Evolutionary conservation across 2,888 invertebrate genomes (phyloP).

Genomic region (Spatulosminthurus flaviceps): DNA sequence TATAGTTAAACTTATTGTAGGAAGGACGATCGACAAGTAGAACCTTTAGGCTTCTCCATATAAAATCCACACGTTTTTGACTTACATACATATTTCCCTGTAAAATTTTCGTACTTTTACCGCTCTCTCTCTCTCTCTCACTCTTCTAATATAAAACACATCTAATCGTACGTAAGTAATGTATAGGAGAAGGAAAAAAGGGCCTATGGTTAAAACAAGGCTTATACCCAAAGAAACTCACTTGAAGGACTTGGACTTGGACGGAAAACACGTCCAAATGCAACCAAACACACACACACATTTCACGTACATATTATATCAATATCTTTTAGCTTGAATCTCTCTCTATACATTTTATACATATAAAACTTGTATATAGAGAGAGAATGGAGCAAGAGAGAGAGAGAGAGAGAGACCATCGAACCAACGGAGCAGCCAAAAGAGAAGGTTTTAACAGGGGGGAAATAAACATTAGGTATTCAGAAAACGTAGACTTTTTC

Average conservation of each 20-base stretch:
- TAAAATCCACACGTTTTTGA: not conserved
- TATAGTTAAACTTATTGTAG: conserved; percentile 31
- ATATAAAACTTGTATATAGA: not conserved
- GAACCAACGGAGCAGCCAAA: conserved; percentile 29
- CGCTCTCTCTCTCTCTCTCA: not conserved
- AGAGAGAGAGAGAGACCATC: conserved; percentile 33
- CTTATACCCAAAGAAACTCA: too few relatives aligned
- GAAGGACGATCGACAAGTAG: not conserved
- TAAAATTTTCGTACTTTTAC: conserved; percentile 19
- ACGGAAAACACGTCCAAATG: conserved; percentile 33
- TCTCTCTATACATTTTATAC: not conserved
- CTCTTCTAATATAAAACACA: conserved; percentile 12
- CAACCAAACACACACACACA: not conserved
- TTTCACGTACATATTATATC: conserved; percentile 24
- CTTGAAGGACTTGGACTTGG: too few relatives aligned
- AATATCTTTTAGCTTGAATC: conserved; percentile 26
- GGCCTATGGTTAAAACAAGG: too few relatives aligned
- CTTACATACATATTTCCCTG: not conserved
- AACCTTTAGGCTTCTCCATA: conserved; percentile 8
- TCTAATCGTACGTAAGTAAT: conserved; percentile 33
- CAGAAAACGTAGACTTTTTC: conserved; percentile 48
- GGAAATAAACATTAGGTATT: conserved; percentile 46
- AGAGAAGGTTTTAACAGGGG: conserved; percentile 45
- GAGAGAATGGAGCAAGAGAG: conserved; percentile 23
- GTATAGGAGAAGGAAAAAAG: too few relatives aligned